phyloP scores from a whole-genome alignment of 2,888 invertebrate genomes.

The Melanophora roralis region DNA sequence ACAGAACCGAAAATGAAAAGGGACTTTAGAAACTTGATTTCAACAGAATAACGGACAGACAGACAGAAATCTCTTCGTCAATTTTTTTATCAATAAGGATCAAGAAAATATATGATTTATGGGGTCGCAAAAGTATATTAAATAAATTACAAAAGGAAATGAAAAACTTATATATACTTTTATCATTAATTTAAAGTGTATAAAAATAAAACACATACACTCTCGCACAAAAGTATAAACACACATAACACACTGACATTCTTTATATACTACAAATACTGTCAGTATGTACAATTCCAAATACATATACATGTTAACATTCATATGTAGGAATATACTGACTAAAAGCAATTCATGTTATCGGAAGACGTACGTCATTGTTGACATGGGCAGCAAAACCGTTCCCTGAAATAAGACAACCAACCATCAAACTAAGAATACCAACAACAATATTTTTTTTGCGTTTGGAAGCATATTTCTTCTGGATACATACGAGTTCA shows the following conservation, averaged over 20 bases:
- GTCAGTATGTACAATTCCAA: background rate
- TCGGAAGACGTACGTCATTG: slow-evolving; percentile 64
- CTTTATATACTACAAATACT: slow-evolving; percentile 8
- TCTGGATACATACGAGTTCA: slow-evolving; percentile 28
- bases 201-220: slow-evolving; percentile 2
- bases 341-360: slow-evolving; percentile 48
- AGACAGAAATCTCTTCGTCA: too few relatives aligned
- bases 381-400: slow-evolving; percentile 59
- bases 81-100: too few relatives aligned
- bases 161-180: too few relatives aligned
- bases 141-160: too few relatives aligned
- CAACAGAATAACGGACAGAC: too few relatives aligned
- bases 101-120: too few relatives aligned
- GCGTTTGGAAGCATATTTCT: background rate
- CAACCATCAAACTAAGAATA: background rate
- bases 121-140: too few relatives aligned
- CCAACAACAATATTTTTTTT: slow-evolving; percentile 31
- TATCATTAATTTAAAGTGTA: too few relatives aligned
- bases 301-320: too few relatives aligned
- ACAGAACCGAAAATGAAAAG: too few relatives aligned
- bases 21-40: too few relatives aligned
- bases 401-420: slow-evolving; percentile 49
- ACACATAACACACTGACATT: background rate
- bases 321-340: too few relatives aligned
- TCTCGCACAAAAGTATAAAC: background rate